Base-by-base conservation (phyloP, 2,888 invertebrate genomes). In the Synanthedon vespiformis region DNA sequence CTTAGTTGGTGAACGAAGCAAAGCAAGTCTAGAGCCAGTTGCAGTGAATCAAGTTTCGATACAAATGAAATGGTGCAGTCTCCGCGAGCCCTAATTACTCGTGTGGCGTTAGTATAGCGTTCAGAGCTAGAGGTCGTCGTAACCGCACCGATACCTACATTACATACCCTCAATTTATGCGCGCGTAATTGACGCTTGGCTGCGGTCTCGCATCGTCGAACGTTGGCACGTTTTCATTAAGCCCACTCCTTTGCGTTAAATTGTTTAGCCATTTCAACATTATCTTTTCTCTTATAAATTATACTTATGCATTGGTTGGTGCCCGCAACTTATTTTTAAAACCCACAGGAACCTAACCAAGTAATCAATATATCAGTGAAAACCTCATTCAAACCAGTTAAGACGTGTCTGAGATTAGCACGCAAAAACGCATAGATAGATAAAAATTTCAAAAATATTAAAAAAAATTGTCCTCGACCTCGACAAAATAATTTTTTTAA, bases 171-270 rank as follows among this genome's bases (percentile, higher is more conserved):
- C 60, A 58, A 61, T 64, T 65, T 62, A 61, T 61, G 61, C 59
- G 53, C 51, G 52, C 60, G 62, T 70, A 68, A 72, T 70, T 63
- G 64, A 64, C 55, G 60, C 63, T 62, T 60, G 56, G 54, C 53
- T 51, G 56, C 53, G 64, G 61, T 58, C 61, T 61, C 64, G 58
- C 65, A 56, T 59, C 61, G 60, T 57, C 62, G 59, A 63, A 58
- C 61, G 57, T 60, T 58, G 64, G 58, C 60, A 64, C 63, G 64
- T 65, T 69, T 72, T 69, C 67, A 71, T 69, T 70, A 70, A 61
- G 61, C 48, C 22, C 48, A 22, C 59, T 55, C 56, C 56, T 57
- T 56, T 56, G 56, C 58, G 57, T 57, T 59, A 18, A 48, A 48
- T 48, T 8, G 48, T 44, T 44, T 44, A 44, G 14, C 44, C 13